These are phyloP conservation scores for Lycocerus yunnanus DNA, from an alignment of 2,888 invertebrate genomes.

Conservation along the genomic window DNA sequence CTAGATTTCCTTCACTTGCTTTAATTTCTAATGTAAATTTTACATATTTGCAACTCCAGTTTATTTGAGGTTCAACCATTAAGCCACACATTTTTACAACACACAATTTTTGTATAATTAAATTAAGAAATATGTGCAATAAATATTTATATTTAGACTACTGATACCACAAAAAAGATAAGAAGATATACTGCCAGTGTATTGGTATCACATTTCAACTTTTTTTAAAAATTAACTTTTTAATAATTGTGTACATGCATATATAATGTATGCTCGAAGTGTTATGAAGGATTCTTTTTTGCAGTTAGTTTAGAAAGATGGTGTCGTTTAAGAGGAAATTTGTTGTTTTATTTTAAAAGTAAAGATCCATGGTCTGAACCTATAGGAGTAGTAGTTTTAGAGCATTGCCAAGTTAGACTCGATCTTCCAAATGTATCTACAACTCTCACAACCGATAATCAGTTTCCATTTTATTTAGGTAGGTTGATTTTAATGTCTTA, in stretches of 20 bases:
- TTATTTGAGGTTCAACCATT: background rate
- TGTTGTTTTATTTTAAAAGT: constrained; percentile 91
- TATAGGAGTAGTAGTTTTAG: constrained; percentile 84
- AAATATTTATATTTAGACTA: background rate
- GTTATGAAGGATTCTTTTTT: constrained; percentile 42
- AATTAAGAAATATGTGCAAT: background rate
- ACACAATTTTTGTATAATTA: background rate
- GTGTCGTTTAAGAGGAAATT: constrained; percentile 90
- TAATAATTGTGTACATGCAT: background rate
- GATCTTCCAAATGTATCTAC: constrained; percentile 64
- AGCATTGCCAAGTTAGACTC: constrained; percentile 80
- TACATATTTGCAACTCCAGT: background rate
- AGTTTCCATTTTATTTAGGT: constrained; percentile 84
- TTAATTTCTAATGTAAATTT: background rate
- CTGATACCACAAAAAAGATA: background rate
- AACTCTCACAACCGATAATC: constrained; percentile 68
- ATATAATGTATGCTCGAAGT: background rate
- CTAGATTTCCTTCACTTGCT: too few relatives aligned
- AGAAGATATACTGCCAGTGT: background rate
- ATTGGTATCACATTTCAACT: background rate
- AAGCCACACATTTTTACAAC: background rate
- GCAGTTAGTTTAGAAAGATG: constrained; percentile 80
- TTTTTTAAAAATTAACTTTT: background rate
- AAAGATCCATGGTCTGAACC: constrained; percentile 88
- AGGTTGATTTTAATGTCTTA: constrained; percentile 40